These are phyloP conservation scores for Fratercula arctica DNA, from an alignment of 2,797 vertebrate genomes.

Conservation along the genomic window DNA sequence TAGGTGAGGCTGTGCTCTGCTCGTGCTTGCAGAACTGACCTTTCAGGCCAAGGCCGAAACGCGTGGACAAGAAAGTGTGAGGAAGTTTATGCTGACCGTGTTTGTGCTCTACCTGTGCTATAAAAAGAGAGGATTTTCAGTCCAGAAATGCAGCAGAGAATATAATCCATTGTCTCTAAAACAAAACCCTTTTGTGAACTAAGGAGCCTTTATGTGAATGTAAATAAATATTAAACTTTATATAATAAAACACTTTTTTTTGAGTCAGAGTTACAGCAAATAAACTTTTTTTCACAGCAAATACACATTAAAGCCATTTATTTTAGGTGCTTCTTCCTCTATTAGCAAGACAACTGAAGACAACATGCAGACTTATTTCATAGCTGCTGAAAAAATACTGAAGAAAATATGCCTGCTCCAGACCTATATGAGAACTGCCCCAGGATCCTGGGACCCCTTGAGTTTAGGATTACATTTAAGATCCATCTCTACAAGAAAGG, in stretches of 20 bases:
- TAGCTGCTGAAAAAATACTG: background rate
- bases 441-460: background rate
- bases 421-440: background rate
- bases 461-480: background rate
- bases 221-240: conserved; percentile 23
- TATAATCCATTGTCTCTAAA: background rate
- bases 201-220: background rate
- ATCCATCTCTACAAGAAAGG: background rate
- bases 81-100: background rate
- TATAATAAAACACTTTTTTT: background rate
- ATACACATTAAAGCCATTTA: background rate
- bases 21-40: background rate
- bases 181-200: background rate
- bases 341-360: background rate
- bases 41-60: background rate
- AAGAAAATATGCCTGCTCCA: background rate
- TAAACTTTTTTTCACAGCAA: conserved; percentile 2
- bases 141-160: background rate
- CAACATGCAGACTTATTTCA: background rate
- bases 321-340: background rate
- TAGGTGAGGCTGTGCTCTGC: background rate
- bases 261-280: background rate
- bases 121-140: background rate
- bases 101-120: background rate
- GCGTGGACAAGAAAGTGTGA: fast-evolving